phyloP scores from a whole-genome alignment of 2,888 invertebrate species.

The Morpho achilles region DNA sequence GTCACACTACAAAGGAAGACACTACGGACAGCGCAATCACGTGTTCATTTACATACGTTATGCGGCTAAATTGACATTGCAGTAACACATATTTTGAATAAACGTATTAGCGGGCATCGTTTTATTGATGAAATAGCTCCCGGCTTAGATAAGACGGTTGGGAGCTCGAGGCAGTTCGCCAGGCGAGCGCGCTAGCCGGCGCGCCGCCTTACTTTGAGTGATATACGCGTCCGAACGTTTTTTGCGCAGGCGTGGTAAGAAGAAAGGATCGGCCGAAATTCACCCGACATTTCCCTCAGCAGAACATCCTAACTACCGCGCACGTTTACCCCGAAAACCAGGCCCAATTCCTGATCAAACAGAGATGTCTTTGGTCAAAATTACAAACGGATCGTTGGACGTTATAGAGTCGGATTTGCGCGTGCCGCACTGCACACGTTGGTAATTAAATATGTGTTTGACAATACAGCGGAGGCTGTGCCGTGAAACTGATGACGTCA shows the following conservation, averaged over 20 bases:
- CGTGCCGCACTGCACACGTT: constrained; percentile 79
- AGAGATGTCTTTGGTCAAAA: constrained; percentile 21
- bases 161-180: constrained; percentile 64
- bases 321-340: constrained; percentile 16
- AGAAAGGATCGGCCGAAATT: constrained; percentile 72
- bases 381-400: constrained; percentile 15
- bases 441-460: constrained; percentile 77
- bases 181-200: constrained; percentile 79
- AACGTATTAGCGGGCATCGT: constrained; percentile 45
- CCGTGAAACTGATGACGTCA: constrained; percentile 66
- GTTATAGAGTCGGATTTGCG: constrained; percentile 48
- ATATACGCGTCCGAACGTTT: constrained; percentile 49
- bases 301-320: constrained; percentile 36
- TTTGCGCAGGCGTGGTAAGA: constrained; percentile 65
- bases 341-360: constrained; percentile 21
- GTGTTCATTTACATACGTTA: constrained; percentile 39
- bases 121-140: constrained; percentile 60
- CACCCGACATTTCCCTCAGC: constrained; percentile 38
- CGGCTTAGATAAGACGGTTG: constrained; percentile 46
- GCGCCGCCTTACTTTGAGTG: constrained; percentile 73
- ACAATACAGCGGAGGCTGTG: constrained; percentile 71
- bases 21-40: constrained; percentile 47
- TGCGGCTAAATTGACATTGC: constrained; percentile 59
- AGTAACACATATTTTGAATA: constrained; percentile 41
- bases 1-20: constrained; percentile 61